Evolutionary conservation across 2,113 vertebrate genomes (phyloP).

Genomic region (Lipophrys pholis): DNA sequence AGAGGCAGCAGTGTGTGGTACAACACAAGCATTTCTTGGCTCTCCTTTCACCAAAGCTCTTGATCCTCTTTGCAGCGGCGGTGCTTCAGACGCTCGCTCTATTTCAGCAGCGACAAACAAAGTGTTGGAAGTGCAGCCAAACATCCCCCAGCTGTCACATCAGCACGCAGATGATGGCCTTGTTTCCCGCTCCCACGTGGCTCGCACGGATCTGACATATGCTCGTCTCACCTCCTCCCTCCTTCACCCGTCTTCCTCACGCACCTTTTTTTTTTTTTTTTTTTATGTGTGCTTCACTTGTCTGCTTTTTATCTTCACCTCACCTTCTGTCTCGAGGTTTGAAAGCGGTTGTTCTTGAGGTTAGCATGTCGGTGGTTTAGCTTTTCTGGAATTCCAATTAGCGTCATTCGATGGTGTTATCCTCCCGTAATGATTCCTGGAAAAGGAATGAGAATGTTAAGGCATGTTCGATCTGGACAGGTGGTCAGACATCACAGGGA

Average conservation of each 20-base stretch:
- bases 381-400: too few species aligned
- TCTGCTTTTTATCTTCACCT: too few species aligned
- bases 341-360: too few species aligned
- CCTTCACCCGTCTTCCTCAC: not conserved
- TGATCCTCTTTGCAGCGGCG: slow-evolving; percentile 49
- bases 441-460: too few species aligned
- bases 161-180: slow-evolving; percentile 44
- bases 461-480: too few species aligned
- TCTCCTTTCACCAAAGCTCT: slow-evolving; percentile 33
- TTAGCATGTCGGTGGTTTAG: too few species aligned
- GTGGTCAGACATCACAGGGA: too few species aligned
- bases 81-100: slow-evolving; percentile 37
- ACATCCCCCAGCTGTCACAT: slow-evolving; percentile 65
- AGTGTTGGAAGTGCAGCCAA: slow-evolving; percentile 57
- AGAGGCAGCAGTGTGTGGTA: slow-evolving; percentile 9
- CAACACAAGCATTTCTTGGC: slow-evolving; percentile 26
- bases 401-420: too few species aligned
- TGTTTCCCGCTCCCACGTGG: slow-evolving; percentile 42
- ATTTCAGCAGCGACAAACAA: slow-evolving; percentile 45
- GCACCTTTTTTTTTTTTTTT: not conserved
- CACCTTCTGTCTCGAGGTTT: not conserved
- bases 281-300: not conserved
- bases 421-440: too few species aligned
- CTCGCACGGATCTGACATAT: slow-evolving; percentile 22
- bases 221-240: not conserved